phyloP scores from a whole-genome alignment of 64 coral and sea anemone species.

The Catalaphyllia jardinei region DNA sequence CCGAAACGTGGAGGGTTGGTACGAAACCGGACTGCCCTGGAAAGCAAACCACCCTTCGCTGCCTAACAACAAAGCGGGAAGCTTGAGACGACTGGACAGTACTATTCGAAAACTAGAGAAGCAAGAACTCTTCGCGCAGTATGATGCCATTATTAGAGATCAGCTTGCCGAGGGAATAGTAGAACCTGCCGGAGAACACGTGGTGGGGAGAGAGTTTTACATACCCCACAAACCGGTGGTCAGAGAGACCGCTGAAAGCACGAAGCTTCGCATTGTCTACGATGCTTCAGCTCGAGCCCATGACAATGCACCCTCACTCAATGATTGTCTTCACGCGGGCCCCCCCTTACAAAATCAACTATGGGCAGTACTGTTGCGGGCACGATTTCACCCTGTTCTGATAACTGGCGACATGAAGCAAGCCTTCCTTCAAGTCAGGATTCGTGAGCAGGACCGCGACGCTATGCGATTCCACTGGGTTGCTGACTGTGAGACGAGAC shows the following conservation, averaged over 20 bases:
- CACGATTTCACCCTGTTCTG: too few relatives aligned
- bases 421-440: too few relatives aligned
- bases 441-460: too few relatives aligned
- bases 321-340: slow-evolving; percentile 55
- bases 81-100: neutral
- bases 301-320: slow-evolving; percentile 2
- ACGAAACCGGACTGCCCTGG: slow-evolving; percentile 40
- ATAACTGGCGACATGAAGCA: too few relatives aligned
- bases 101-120: neutral
- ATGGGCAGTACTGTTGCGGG: too few relatives aligned
- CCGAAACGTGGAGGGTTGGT: too few relatives aligned
- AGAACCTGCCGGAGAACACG: neutral
- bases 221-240: slow-evolving; percentile 5
- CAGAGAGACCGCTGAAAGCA: too few relatives aligned
- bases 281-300: neutral
- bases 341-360: slow-evolving; percentile 40
- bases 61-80: slow-evolving; percentile 12
- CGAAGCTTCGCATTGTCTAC: neutral
- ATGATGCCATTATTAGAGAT: slow-evolving; percentile 25
- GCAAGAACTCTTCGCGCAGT: slow-evolving; percentile 25
- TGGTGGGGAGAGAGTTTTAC: neutral
- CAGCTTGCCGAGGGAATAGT: slow-evolving; percentile 24
- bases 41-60: slow-evolving; percentile 3
- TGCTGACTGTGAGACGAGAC: too few relatives aligned
- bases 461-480: too few relatives aligned